Base-by-base conservation (phyloP, 2,888 invertebrate species). In the Autographa gamma region DNA sequence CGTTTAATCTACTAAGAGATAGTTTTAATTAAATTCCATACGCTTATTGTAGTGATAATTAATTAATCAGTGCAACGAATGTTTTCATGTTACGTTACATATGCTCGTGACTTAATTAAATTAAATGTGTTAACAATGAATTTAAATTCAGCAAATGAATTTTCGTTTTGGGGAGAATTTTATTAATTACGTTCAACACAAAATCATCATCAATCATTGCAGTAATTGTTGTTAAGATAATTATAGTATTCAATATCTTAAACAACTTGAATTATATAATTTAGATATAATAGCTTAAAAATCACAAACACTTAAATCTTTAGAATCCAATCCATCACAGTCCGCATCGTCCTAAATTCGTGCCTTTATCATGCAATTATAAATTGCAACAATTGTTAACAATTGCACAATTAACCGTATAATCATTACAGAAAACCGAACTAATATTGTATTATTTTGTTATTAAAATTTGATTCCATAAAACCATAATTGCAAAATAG, bases 101-200 rank as follows among this genome's bases (percentile, higher is more conserved):
- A 64, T 54, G 68, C 59, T 69, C 74, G 79, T 78, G 75, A 76
- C 63, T 59, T 19, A 16, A n/a, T 25, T 61, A 31, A 16, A n/a
- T 25, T 61, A 58, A 63, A 63, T 74, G 63, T 74, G 69, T 63
- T 43, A 16, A 16, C 34, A 34, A 34, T 34, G 34, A 34, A 34
- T 34, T 34, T 34, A 8, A 34, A 34, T 34, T 2, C 8, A 25
- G 25, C 1, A 3, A 25, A 25, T 2, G 2, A 5, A 34, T 8
- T 8, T 8, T 34, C 2, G 6, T 34, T 34, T 34, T 34, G 0
- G 8, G 34, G 34, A 34, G 6, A 34, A 34, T 3, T 3, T 34
- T 8, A 34, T 34, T 3, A 34, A 34, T 34, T 6, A 34, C 6
- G 34, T 7, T 34, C 4, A 34, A 34, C 8, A 34, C 34, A 34